Conservation (phyloP, 2,888 invertebrate genomes). For the Zonitis immaculata region DNA sequence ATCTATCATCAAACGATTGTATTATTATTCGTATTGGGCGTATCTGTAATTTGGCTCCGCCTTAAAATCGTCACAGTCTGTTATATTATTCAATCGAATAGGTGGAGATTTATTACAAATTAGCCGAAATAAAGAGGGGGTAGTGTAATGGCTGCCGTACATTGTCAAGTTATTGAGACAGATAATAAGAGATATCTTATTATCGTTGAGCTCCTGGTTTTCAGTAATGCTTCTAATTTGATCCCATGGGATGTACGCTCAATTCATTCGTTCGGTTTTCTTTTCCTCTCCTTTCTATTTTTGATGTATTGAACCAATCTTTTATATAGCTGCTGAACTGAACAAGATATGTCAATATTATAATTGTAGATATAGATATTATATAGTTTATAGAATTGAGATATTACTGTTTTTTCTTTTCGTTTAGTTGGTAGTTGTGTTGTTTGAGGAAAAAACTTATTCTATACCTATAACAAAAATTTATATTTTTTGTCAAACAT, state of each 20-base stretch:
- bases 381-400: too few relatives aligned
- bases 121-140: slow-evolving; percentile 40
- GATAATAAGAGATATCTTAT: slow-evolving; percentile 48
- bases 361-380: too few relatives aligned
- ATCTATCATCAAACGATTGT: slow-evolving; percentile 20
- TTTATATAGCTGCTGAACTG: background rate
- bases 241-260: slow-evolving; percentile 40
- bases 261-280: slow-evolving; percentile 11
- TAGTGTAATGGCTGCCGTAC: slow-evolving; percentile 47
- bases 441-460: too few relatives aligned
- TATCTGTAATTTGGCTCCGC: slow-evolving; percentile 15
- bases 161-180: slow-evolving; percentile 44
- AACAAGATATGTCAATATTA: background rate
- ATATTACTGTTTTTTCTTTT: too few relatives aligned
- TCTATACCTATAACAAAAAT: too few relatives aligned
- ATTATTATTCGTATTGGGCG: slow-evolving; percentile 17
- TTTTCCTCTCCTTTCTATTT: too few relatives aligned
- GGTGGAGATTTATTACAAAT: slow-evolving; percentile 39
- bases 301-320: slow-evolving; percentile 1
- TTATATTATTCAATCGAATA: slow-evolving; percentile 23
- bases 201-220: slow-evolving; percentile 43
- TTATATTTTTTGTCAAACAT: too few relatives aligned
- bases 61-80: slow-evolving; percentile 25
- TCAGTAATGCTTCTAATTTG: slow-evolving; percentile 48
- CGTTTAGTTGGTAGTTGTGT: too few relatives aligned